These are phyloP conservation scores for Pollenia angustigena DNA, from an alignment of 2,888 invertebrate genomes.

Conservation along the genomic window DNA sequence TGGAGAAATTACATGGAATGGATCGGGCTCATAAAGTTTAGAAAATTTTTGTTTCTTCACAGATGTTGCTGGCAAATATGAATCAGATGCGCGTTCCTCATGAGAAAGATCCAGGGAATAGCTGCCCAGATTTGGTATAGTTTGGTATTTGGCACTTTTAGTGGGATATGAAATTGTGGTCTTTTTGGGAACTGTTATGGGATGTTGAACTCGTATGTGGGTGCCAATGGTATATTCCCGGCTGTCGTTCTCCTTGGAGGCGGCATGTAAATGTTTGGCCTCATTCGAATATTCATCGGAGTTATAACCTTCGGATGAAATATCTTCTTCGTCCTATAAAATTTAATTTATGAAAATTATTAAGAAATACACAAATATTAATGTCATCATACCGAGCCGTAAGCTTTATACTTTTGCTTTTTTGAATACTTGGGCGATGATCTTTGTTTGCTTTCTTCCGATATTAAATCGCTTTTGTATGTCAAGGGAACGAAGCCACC, in stretches of 20 bases:
- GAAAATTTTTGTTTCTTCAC: slow-evolving; percentile 77
- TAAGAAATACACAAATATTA: background rate
- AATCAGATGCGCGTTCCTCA: slow-evolving; percentile 74
- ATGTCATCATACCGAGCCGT: slow-evolving; percentile 77
- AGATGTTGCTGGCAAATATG: slow-evolving; percentile 60
- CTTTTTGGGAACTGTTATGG: slow-evolving; percentile 80
- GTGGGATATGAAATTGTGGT: slow-evolving; percentile 69
- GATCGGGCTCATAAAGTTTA: slow-evolving; percentile 79
- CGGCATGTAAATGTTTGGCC: slow-evolving; percentile 67
- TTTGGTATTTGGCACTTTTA: slow-evolving; percentile 77
- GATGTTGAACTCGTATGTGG: slow-evolving; percentile 82
- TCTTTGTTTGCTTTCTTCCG: slow-evolving; percentile 79
- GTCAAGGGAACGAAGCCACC: slow-evolving; percentile 74
- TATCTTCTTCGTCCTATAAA: slow-evolving; percentile 80
- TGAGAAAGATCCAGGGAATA: slow-evolving; percentile 74
- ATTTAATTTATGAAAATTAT: background rate
- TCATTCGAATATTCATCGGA: slow-evolving; percentile 80
- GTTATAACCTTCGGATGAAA: slow-evolving; percentile 78
- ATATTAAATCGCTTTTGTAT: slow-evolving; percentile 77
- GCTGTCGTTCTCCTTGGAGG: slow-evolving; percentile 78
- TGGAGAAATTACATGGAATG: slow-evolving; percentile 80
- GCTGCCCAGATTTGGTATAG: slow-evolving; percentile 60
- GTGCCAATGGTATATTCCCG: slow-evolving; percentile 82
- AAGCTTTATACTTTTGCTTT: slow-evolving; percentile 78
- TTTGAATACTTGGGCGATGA: slow-evolving; percentile 74